Conservation (phyloP, 2,797 vertebrate genomes). For the Cyclura pinguis region DNA sequence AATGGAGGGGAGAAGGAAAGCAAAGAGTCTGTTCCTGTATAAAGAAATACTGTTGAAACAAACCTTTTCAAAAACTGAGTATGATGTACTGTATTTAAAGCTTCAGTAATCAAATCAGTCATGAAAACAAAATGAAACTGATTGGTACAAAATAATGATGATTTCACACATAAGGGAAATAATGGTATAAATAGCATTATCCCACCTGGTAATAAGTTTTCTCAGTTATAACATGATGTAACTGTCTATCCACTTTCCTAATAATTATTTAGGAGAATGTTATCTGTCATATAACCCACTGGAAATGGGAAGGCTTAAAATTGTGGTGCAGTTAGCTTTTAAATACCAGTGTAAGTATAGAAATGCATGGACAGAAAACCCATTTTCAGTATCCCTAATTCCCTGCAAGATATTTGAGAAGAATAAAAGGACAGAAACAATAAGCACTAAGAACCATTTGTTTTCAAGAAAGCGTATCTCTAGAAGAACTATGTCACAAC, state of each 20-base stretch:
- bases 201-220: constrained; percentile 73
- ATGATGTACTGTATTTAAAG: constrained; percentile 44
- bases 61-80: constrained; percentile 61
- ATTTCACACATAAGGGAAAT: constrained; percentile 58
- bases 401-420: constrained; percentile 45
- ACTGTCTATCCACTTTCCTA: constrained; percentile 30
- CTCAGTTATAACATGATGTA: constrained; percentile 41
- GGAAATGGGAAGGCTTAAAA: constrained; percentile 22
- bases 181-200: constrained; percentile 59
- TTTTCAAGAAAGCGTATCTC: constrained; percentile 19
- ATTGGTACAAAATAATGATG: constrained; percentile 37
- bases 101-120: constrained; percentile 53
- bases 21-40: constrained; percentile 48
- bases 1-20: constrained; percentile 10
- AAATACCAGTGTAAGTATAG: constrained; percentile 14
- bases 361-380: not conserved
- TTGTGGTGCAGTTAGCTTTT: constrained; percentile 22
- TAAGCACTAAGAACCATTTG: not conserved
- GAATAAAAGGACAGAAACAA: not conserved
- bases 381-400: constrained; percentile 41
- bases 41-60: constrained; percentile 41
- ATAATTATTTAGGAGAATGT: constrained; percentile 22
- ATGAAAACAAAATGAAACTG: constrained; percentile 36
- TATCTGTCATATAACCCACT: not conserved
- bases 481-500: constrained; percentile 53